Evolutionary conservation across 2,888 invertebrate genomes (phyloP).

Genomic region (Perizoma affinitatum): DNA sequence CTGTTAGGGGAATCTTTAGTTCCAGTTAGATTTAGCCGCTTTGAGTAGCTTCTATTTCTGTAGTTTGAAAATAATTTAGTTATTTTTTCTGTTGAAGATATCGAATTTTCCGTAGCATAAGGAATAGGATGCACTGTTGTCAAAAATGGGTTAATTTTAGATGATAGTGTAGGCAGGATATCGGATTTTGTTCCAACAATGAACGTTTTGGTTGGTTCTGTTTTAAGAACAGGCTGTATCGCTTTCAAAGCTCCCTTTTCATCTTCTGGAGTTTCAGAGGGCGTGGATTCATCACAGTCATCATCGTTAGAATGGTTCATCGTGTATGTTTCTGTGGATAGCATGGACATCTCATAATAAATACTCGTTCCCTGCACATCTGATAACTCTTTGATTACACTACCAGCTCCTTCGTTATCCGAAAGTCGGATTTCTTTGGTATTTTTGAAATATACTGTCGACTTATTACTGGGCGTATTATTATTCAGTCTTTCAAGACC

Average conservation of each 20-base stretch:
- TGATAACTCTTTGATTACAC: slow-evolving; percentile 67
- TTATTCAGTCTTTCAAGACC: slow-evolving; percentile 74
- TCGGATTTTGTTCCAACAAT: slow-evolving; percentile 48
- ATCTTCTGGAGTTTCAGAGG: slow-evolving; percentile 57
- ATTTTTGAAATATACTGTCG: slow-evolving; percentile 80
- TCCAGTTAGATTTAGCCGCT: slow-evolving; percentile 65
- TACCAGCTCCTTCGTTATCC: slow-evolving; percentile 73
- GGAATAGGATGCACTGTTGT: slow-evolving; percentile 47
- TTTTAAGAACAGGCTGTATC: slow-evolving; percentile 48
- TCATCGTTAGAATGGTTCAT: slow-evolving; percentile 66
- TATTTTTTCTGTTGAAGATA: slow-evolving; percentile 58
- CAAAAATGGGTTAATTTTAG: slow-evolving; percentile 49
- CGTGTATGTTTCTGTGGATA: slow-evolving; percentile 77
- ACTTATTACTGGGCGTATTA: slow-evolving; percentile 75
- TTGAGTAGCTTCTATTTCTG: slow-evolving; percentile 70
- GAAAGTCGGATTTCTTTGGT: slow-evolving; percentile 78
- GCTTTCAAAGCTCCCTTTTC: slow-evolving; percentile 57
- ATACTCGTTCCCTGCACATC: slow-evolving; percentile 81
- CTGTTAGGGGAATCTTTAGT: slow-evolving; percentile 71
- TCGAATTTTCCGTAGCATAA: slow-evolving; percentile 60
- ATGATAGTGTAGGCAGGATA: slow-evolving; percentile 49
- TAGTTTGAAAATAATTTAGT: slow-evolving; percentile 55
- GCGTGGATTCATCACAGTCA: slow-evolving; percentile 70
- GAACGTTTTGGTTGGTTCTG: slow-evolving; percentile 45
- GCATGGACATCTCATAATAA: slow-evolving; percentile 78